Percentiles rank a stretch among this genome's conserved stretches.
Evolutionary conservation across 2,797 vertebrate genomes (phyloP).

Genomic region (Cirrhinus molitorella): DNA sequence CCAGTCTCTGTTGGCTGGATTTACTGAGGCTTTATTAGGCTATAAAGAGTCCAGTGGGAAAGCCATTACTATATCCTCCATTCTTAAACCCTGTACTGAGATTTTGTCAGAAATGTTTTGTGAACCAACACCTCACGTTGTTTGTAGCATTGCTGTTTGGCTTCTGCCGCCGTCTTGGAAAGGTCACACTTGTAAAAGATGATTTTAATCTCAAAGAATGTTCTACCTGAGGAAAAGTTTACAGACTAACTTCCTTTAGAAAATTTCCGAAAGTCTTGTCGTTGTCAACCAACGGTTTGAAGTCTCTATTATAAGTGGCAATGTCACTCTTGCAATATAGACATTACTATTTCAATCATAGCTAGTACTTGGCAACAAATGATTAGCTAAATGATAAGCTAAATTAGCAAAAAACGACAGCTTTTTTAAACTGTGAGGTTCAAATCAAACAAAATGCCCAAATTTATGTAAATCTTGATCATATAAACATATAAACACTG

Average conservation of each 20-base stretch:
- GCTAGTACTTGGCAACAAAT: not conserved
- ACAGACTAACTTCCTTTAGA: not conserved
- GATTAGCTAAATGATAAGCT: not conserved
- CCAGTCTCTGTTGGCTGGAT: constrained; percentile 77
- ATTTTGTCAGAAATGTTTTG: constrained; percentile 30
- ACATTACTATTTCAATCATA: not conserved
- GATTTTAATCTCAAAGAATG: not conserved
- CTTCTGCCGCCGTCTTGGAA: not conserved
- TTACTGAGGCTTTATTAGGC: constrained; percentile 74
- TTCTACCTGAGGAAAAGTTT: not conserved
- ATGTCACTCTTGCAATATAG: too few species aligned
- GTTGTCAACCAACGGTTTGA: not conserved
- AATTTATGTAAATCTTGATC: not conserved
- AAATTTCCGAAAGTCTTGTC: not conserved
- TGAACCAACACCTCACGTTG: constrained; percentile 11
- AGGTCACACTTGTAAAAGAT: not conserved
- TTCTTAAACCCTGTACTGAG: constrained; percentile 39
- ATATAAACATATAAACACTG: not conserved
- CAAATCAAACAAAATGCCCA: not conserved
- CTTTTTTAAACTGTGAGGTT: not conserved
- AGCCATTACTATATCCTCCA: constrained; percentile 68
- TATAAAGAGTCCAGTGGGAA: constrained; percentile 75
- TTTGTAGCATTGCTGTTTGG: constrained; percentile 5
- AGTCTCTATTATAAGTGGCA: not conserved
- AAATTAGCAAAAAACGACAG: not conserved